Conservation (phyloP, 53 echinoderm and acorn worm species). For the Patiria pectinifera region DNA sequence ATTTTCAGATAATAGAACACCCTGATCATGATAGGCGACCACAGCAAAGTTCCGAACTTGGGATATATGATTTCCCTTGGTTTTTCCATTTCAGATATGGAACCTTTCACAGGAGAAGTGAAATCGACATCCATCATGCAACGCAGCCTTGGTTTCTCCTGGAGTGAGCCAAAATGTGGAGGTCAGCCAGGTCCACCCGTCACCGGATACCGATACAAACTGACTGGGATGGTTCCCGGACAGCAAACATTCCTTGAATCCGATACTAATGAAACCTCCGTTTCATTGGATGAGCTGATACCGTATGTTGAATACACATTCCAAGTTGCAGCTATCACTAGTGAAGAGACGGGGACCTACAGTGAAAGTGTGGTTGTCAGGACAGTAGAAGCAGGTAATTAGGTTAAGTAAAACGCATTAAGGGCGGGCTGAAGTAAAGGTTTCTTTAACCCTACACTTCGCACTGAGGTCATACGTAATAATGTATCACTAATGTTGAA, state of each 20-base stretch:
- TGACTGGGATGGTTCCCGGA: not conserved
- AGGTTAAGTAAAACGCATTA: slow-evolving; percentile 27
- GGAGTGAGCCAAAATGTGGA: slow-evolving; percentile 49
- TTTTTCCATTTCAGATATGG: no score
- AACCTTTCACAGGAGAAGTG: not conserved
- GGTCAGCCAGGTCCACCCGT: slow-evolving; percentile 8
- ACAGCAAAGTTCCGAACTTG: no score
- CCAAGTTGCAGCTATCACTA: slow-evolving; percentile 52
- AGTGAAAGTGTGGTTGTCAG: not conserved
- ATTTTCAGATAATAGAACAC: no score
- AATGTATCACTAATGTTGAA: no score
- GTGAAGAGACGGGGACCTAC: not conserved
- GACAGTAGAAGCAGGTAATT: slow-evolving; percentile 26
- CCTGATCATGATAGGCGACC: no score
- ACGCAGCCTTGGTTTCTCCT: slow-evolving; percentile 14
- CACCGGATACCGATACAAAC: slow-evolving; percentile 13
- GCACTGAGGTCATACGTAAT: no score
- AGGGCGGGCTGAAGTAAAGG: no score
- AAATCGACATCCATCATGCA: not conserved
- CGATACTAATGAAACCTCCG: not conserved
- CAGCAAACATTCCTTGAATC: no score
- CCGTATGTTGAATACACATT: slow-evolving; percentile 68
- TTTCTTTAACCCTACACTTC: no score
- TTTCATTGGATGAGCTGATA: not conserved
- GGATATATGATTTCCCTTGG: no score